Evolutionary conservation across 2,888 invertebrate species (phyloP).

Genomic region (Eupeodes luniger): DNA sequence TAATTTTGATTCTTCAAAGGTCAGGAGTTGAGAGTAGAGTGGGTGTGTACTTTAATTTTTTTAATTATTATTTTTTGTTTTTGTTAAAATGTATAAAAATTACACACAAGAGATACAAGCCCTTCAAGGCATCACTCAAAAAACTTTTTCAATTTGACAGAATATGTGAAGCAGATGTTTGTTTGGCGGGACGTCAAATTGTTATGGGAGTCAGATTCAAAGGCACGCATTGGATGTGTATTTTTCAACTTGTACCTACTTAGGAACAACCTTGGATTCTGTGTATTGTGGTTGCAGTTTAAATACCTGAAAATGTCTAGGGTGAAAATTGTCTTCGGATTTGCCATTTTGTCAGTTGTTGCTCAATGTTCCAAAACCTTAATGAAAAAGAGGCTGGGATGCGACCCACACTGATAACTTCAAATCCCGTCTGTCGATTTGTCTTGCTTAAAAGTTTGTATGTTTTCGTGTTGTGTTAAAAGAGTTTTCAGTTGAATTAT

Average conservation of each 20-base stretch:
- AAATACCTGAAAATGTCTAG: neutral
- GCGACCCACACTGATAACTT: too few relatives aligned
- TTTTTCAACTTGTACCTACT: neutral
- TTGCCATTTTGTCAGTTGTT: too few relatives aligned
- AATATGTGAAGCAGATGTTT: conserved; percentile 68
- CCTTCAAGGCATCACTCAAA: conserved; percentile 66
- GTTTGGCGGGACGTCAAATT: conserved; percentile 53
- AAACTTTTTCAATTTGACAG: conserved; percentile 30
- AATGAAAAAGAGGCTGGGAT: too few relatives aligned
- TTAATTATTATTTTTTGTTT: conserved; percentile 20
- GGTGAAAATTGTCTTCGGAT: neutral
- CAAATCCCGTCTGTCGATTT: too few relatives aligned
- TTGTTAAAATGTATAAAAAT: conserved; percentile 42
- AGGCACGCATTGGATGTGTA: neutral
- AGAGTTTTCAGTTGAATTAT: too few relatives aligned
- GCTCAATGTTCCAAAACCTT: too few relatives aligned
- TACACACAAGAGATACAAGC: conserved; percentile 41
- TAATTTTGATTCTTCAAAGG: conserved; percentile 22
- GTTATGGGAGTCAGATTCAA: conserved; percentile 30
- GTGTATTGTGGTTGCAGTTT: neutral
- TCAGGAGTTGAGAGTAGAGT: conserved; percentile 56
- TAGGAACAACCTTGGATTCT: conserved; percentile 7
- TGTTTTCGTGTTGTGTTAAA: too few relatives aligned
- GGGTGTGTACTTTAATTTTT: conserved; percentile 44
- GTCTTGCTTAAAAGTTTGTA: too few relatives aligned